phyloP scores from a whole-genome alignment of 2,113 vertebrate genomes.

The Antechinus stuartii region DNA sequence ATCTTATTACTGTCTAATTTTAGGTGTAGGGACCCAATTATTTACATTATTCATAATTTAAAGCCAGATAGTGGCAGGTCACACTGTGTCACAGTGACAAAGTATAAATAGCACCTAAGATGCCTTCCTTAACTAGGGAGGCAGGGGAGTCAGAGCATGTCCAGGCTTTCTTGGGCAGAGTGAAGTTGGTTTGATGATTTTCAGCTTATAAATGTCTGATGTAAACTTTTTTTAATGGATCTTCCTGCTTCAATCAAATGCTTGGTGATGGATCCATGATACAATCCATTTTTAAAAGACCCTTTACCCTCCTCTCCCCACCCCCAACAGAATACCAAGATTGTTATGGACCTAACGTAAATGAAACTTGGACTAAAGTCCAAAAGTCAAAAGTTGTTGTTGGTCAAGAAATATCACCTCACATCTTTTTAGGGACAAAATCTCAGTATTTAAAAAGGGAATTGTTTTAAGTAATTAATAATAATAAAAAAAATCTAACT shows the following conservation, averaged over 20 bases:
- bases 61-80: not conserved
- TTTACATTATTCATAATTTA: not conserved
- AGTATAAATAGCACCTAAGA: too few species aligned
- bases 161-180: not conserved
- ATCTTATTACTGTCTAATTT: not conserved
- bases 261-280: fast-evolving
- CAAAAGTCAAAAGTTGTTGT: not conserved
- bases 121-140: fast-evolving
- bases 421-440: fast-evolving
- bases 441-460: not conserved
- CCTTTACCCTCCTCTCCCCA: not conserved
- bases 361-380: not conserved
- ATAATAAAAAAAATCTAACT: not conserved
- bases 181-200: not conserved
- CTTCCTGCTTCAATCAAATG: not conserved
- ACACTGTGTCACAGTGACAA: not conserved
- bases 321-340: not conserved
- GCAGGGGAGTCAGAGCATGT: fast-evolving
- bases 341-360: too few species aligned
- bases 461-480: not conserved
- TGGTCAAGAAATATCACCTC: fast-evolving
- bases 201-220: not conserved
- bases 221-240: not conserved
- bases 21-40: not conserved
- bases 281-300: too few species aligned